Evolutionary conservation across 2,113 vertebrate genomes (phyloP).

Genomic region (Carettochelys insculpta): DNA sequence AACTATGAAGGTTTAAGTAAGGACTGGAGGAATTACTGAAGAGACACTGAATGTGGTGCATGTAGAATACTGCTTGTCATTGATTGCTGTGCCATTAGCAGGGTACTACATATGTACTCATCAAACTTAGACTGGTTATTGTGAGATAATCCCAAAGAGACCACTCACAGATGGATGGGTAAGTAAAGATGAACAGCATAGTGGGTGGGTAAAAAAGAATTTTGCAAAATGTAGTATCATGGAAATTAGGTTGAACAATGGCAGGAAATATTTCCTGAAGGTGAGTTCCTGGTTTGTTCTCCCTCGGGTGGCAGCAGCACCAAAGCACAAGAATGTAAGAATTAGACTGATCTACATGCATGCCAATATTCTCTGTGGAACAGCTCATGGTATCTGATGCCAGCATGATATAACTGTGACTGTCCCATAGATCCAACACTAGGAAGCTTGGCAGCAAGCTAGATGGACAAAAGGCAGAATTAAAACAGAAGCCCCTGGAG

Average conservation of each 20-base stretch:
- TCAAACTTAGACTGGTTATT: background rate
- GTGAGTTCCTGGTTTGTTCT: background rate
- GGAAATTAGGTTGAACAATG: background rate
- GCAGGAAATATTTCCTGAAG: background rate
- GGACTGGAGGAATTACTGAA: background rate
- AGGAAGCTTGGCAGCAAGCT: background rate
- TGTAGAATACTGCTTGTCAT: background rate
- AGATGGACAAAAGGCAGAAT: background rate
- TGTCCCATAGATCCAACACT: background rate
- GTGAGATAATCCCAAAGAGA: background rate
- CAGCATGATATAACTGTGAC: background rate
- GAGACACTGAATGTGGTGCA: background rate
- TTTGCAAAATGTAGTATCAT: background rate
- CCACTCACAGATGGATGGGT: background rate
- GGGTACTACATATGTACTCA: background rate
- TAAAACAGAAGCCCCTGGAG: background rate
- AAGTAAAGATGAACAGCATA: background rate
- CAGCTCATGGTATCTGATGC: background rate
- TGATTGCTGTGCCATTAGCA: background rate
- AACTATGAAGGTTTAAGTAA: background rate
- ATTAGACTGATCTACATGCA: background rate
- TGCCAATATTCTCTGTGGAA: background rate
- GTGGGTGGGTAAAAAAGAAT: background rate
- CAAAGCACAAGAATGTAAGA: too few species aligned
- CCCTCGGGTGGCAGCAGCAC: background rate